phyloP scores from a whole-genome alignment of 1,140 invertebrate species.

The Artemia franciscana region DNA sequence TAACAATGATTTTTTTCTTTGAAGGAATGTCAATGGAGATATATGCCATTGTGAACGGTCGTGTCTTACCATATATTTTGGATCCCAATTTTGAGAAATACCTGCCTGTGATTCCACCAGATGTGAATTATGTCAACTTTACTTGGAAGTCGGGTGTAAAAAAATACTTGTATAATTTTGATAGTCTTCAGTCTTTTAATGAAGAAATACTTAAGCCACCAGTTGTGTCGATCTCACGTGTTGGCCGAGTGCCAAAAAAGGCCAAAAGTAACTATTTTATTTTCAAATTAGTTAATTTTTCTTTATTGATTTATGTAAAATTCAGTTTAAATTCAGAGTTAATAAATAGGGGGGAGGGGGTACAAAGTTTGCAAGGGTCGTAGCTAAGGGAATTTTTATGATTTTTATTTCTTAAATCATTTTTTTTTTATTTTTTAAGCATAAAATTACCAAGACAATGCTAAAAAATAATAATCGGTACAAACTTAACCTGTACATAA shows the following conservation, averaged over 20 bases:
- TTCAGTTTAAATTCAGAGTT: no score
- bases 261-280: conserved; percentile 39
- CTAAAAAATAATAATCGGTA: no score
- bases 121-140: conserved; percentile 63
- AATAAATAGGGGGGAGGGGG: no score
- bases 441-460: no score
- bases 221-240: conserved; percentile 57
- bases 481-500: no score
- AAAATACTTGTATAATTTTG: conserved; percentile 69
- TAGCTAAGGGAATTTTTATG: no score
- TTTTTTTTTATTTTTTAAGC: no score
- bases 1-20: neutral
- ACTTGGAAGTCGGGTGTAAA: conserved; percentile 67
- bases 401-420: no score
- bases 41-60: conserved; percentile 60
- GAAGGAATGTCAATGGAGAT: conserved; percentile 62
- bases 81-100: conserved; percentile 72
- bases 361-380: no score
- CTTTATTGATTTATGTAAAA: no score
- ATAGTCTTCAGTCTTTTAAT: conserved; percentile 54
- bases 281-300: no score
- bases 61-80: conserved; percentile 53
- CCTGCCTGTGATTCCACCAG: conserved; percentile 64
- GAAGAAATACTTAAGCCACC: conserved; percentile 57
- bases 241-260: conserved; percentile 54